Evolutionary conservation across 2,113 vertebrate species (phyloP), one percentile per base, ranked within the genome.

Genomic region (Empidonax alnorum): DNA sequence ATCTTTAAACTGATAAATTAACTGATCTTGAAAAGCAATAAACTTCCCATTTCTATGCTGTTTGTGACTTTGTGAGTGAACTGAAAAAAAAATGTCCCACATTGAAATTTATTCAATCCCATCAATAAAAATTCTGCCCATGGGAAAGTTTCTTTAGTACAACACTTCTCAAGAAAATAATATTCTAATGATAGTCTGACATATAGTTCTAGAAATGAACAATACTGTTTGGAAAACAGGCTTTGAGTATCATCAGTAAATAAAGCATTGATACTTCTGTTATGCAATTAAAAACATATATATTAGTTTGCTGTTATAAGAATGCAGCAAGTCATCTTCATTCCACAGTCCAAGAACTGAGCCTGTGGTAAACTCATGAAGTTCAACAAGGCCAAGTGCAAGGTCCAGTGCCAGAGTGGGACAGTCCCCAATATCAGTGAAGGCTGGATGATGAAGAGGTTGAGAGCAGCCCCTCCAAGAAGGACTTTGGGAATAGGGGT

Each of bases 31-130:
- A 62, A 93, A 91, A 52, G 23, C 35, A 89, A 69, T 39, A 47
- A 80, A 33, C 2, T 8, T 30, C 6, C 16, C 19, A 31, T 84
- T 87, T 61, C 12, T 53, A 11, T 21, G 21, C 8, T 89, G 28
- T 65, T 61, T n/a, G 14, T 78, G 16, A 39, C 16, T 72, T 80
- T 47, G 8, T 30, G 73, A 65, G 30, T 73, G 35, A 89, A 79
- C 8, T 24, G 15, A 39, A 59, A 25, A 50, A 50, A 76, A 56
- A 80, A 25, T 15, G 0, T 0, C 7, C 2, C 7, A 27, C 3
- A 3, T 6, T 81, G 66, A 49, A 85, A 71, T 49, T 28, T 4
- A 63, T 68, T 44, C 21, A 62, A 46, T 49, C 8, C 31, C 41
- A 59, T 63, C 47, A 58, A 83, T 55, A 75, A 73, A 80, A 77